Base-by-base conservation (phyloP, 2,888 invertebrate species). In the Autographa pulchrina region DNA sequence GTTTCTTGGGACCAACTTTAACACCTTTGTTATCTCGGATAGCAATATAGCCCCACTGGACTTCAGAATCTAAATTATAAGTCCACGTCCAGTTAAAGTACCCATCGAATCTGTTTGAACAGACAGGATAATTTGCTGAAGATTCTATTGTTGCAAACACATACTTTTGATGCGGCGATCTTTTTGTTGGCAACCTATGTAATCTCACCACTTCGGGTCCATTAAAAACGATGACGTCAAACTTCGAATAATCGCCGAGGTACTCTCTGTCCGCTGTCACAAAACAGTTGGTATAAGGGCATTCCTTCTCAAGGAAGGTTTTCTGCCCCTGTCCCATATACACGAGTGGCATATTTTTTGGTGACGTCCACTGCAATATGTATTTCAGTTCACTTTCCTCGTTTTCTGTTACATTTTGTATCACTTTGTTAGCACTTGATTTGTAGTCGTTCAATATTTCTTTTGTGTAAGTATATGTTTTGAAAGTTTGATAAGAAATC, bases 51-150 rank as follows among this genome's bases (percentile, higher is more conserved):
- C 89, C 88, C 86, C 88, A 90, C 4, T 81, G 79, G 1, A 91
- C 82, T 72, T 94, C 92, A 1, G 93, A 93, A 73, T 91, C 86
- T 11, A 93, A 75, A 73, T 73, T 89, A 68, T 88, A 94, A 0
- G 93, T 93, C 89, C 91, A 91, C 0, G 93, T 93, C 93, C 93
- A 93, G 67, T 94, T 93, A 65, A 93, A 93, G 70, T 85, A 92
- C 3, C 78, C 76, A 56, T 94, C 84, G 2, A 89, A 89, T n/a
- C 62, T 70, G 6, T 78, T 58, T 9, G 83, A 74, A 52, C 90
- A 91, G 0, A 87, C 67, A 0, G 90, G 89, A 72, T 92, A 92
- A 62, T 90, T 81, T 3, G 86, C 84, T 7, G 92, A 72, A 2
- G 94, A 92, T 75, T 94, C 94, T 71, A 90, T 91, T 18, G 85